These are phyloP conservation scores for Oreonectes daqikongensis DNA, from an alignment of 2,797 vertebrate species.

Conservation along the genomic window DNA sequence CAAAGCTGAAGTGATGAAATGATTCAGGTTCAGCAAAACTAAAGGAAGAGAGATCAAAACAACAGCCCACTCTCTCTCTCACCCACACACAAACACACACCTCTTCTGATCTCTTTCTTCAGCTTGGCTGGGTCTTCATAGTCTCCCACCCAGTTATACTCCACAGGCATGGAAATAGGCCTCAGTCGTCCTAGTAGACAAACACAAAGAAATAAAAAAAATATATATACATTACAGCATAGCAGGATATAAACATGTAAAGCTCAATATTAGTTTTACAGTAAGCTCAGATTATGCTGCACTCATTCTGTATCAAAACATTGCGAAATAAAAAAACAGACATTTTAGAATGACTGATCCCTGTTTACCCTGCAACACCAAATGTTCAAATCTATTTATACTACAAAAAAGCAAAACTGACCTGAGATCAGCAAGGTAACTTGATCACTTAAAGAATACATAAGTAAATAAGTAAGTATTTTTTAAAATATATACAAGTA, in stretches of 20 bases:
- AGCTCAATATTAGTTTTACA: too few relatives aligned
- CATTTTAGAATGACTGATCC: background rate
- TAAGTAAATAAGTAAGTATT: too few relatives aligned
- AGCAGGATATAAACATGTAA: too few relatives aligned
- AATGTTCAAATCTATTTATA: background rate
- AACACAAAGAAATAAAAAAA: conserved; percentile 51
- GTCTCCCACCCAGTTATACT: conserved; percentile 99
- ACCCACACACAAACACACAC: conserved; percentile 75
- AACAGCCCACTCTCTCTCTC: conserved; percentile 52
- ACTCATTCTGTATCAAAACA: too few relatives aligned
- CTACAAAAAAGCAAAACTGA: background rate
- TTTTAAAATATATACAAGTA: too few relatives aligned
- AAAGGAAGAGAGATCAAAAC: conserved; percentile 27
- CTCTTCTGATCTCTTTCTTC: conserved; percentile 94
- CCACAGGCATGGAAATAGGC: conserved; percentile 99
- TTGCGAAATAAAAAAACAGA: background rate
- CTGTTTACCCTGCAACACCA: background rate
- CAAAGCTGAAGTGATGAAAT: conserved; percentile 31
- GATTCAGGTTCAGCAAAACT: conserved; percentile 13
- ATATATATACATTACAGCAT: conserved; percentile 44
- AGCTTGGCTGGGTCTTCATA: conserved; percentile 95
- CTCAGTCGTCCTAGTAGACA: conserved; percentile 88
- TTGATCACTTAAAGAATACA: background rate
- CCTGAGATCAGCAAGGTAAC: background rate
- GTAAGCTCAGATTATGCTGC: too few relatives aligned